Conservation (phyloP, 2,888 invertebrate genomes). For the Periphyllus acericola region DNA sequence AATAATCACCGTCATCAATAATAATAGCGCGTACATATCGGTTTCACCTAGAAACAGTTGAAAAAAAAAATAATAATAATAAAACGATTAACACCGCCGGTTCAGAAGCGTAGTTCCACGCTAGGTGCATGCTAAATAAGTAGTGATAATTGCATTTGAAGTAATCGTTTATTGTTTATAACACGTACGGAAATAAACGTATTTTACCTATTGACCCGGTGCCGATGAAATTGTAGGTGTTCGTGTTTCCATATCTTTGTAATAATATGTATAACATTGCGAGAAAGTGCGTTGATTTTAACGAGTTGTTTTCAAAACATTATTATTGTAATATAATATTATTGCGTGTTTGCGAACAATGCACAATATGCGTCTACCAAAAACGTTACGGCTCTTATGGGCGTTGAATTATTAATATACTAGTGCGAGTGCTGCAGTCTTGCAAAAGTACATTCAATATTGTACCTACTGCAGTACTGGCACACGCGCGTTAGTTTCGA, state of each 20-base stretch:
- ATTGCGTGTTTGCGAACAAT: not conserved
- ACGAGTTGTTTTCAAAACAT: slow-evolving; percentile 1
- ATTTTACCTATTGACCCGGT: not conserved
- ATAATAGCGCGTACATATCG: not conserved
- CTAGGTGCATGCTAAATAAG: not conserved
- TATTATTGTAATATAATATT: not conserved
- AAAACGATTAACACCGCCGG: not conserved
- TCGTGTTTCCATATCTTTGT: not conserved
- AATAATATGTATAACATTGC: not conserved
- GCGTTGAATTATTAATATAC: not conserved
- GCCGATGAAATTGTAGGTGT: not conserved
- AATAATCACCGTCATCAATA: not conserved
- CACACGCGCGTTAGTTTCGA: not conserved
- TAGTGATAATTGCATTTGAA: not conserved
- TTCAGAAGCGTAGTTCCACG: not conserved
- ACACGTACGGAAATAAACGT: not conserved
- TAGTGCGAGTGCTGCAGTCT: not conserved
- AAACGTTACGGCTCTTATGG: not conserved
- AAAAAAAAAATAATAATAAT: not conserved
- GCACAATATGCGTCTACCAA: not conserved
- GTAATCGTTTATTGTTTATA: not conserved
- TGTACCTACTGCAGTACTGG: not conserved
- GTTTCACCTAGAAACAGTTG: not conserved
- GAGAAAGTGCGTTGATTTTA: not conserved
- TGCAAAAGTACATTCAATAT: not conserved